Evolutionary conservation across 2,113 vertebrate genomes (phyloP), one percentile per base, ranked within the genome.

Genomic region (Melanerpes formicivorus): DNA sequence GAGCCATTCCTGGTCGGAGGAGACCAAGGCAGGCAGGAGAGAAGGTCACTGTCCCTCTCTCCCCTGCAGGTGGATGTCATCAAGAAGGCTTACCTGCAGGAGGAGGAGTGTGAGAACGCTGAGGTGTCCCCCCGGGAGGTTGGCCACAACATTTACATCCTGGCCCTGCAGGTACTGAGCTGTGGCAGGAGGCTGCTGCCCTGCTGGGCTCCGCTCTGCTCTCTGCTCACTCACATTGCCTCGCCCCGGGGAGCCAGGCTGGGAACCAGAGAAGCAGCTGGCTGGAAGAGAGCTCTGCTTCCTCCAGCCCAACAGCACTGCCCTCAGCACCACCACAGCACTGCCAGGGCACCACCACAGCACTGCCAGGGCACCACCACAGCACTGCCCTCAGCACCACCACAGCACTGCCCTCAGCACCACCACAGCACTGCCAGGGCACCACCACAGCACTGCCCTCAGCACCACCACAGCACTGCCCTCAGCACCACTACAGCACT

Each of bases 71-170:
- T 99, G 46, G 99, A 99, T 2, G 98, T 99, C 74, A 99, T 99
- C 85, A 99, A 99, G 97, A 99, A 98, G 94, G 99, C 99, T 52
- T 99, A 99, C 88, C 93, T 98, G 40, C 99, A 99, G 96, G 99
- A 99, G 84, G 98, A 97, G 30, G 99, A 99, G 90, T 98, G 97
- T 55, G 98, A 99, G 85, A 98, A 97, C 1, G 97, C 97, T 0
- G 99, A 99, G 58, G 98, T 99, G 65, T 99, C 99, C 27, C 98
- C 99, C 4, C 97, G 97, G 2, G 99, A 99, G 93, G 99, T 99
- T 1, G 99, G 99, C 71, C 99, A 99, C 95, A 99, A 99, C 96
- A 99, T 99, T 94, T 99, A 99, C 92, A 99, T 99, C 93, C 97
- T 99, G 96, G 99, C 98, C 0, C 97, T 99, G 91, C 99, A 99